A percentile compares a stretch with the other conserved stretches of the same genome.
phyloP scores from a whole-genome alignment of 1,140 invertebrate genomes.

The Brachionus rotundiformis region DNA sequence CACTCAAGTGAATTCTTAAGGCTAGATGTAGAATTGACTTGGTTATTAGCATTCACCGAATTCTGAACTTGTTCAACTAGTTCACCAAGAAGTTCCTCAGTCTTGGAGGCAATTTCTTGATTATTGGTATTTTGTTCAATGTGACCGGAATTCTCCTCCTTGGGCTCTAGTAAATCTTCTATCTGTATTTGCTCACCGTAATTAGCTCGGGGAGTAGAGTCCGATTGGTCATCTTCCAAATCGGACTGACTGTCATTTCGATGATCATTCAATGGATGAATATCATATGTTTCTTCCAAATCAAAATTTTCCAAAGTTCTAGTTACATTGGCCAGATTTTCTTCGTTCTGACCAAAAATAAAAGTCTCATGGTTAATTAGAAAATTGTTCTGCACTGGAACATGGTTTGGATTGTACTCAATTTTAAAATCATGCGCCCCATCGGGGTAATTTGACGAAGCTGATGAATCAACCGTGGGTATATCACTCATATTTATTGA shows the following conservation, averaged over 20 bases:
- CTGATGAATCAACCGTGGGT: slow-evolving; percentile 23
- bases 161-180: not conserved
- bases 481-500: slow-evolving; percentile 32
- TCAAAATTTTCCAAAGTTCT: slow-evolving; percentile 19
- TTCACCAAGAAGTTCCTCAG: not conserved
- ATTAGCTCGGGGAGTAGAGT: not conserved
- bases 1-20: not conserved
- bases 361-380: not conserved
- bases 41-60: not conserved
- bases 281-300: slow-evolving; percentile 12
- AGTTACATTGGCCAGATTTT: not conserved
- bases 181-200: not conserved
- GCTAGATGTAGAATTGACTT: slow-evolving; percentile 1
- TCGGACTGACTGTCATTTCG: not conserved
- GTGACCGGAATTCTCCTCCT: not conserved
- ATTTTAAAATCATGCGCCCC: not conserved
- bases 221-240: not conserved
- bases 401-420: slow-evolving; percentile 13
- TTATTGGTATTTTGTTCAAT: not conserved
- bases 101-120: not conserved
- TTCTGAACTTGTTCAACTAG: slow-evolving; percentile 19
- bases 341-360: slow-evolving; percentile 11
- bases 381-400: not conserved
- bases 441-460: slow-evolving; percentile 1
- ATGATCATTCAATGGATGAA: not conserved